Evolutionary conservation across 2,888 invertebrate genomes (phyloP), one percentile per base, ranked within the genome.

Genomic region (Ganaspis brasiliensis): DNA sequence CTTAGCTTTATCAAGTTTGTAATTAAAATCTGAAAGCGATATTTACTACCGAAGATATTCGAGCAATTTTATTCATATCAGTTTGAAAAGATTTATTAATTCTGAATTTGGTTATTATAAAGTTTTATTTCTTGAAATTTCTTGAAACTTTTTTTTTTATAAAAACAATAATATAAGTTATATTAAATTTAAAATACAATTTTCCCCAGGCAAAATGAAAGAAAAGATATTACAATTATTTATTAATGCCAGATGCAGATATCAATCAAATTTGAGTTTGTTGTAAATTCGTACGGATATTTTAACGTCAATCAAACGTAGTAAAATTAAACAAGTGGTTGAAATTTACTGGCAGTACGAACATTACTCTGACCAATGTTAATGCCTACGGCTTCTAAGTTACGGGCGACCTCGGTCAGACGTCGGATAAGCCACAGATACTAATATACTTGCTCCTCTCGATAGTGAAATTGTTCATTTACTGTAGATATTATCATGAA

Each of bases 401-500:
- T 67, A 49, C 45, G 67, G 63, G 24, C 67, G 26, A 67, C 24
- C 45, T 67, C 26, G 67, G 26, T 26, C 67, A 67, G 45, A 24
- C 67, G n/a, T 67, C 45, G 24, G 45, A 67, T 67, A 45, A 67
- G 45, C 24, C 61, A 19, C 61, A 37, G 19, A 61, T 16, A 35
- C 19, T 61, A 61, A 61, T 61, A 61, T 61, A 61, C 61, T 61
- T 61, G 61, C 37, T 21, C 9, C 9, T 67, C 40, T 40, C n/a
- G n/a, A 45, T 67, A n/a, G 40, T 40, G 67, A 67, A 67, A 67
- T 67, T 45, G 67, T 45, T 45, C 21, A 63, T 37, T 63, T 63
- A 35, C 37, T 2, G 37, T 8, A n/a, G n/a, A 45, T 40, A 21
- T 9, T 67, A 24, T 67, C 67, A 67, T 45, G 45, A 45, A 45